Evolutionary conservation across 2,113 vertebrate species (phyloP).

Genomic region (Albula glossodonta): DNA sequence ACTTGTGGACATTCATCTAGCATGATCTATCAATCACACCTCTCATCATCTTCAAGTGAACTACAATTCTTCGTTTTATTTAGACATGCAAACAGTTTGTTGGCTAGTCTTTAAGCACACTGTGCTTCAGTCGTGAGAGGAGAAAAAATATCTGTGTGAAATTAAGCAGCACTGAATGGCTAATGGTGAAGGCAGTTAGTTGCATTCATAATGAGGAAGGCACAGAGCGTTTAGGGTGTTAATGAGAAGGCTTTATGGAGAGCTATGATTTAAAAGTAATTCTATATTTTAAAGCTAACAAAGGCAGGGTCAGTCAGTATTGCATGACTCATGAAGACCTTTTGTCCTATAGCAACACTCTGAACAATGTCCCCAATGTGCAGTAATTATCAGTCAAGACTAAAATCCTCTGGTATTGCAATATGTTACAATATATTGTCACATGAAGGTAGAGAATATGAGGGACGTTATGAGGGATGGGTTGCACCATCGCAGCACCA

Average conservation of each 20-base stretch:
- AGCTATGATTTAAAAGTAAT: constrained; percentile 5
- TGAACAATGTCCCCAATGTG: not conserved
- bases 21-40: not conserved
- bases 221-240: not conserved
- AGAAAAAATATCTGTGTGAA: not conserved
- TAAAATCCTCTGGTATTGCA: not conserved
- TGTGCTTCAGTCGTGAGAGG: not conserved
- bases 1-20: not conserved
- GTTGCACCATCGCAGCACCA: too few relatives aligned
- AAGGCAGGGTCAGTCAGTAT: not conserved
- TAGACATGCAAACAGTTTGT: not conserved
- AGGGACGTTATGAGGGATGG: not conserved
- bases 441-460: not conserved
- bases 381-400: not conserved
- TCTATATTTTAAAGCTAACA: constrained; percentile 1
- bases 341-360: not conserved
- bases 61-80: not conserved
- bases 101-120: not conserved
- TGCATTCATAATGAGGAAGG: not conserved
- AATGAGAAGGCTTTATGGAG: not conserved
- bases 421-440: not conserved
- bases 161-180: not conserved
- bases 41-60: not conserved
- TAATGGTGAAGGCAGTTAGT: not conserved
- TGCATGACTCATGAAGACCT: not conserved